Evolutionary conservation across 2,797 vertebrate species (phyloP).

Genomic region (Acanthurus leucopareius): DNA sequence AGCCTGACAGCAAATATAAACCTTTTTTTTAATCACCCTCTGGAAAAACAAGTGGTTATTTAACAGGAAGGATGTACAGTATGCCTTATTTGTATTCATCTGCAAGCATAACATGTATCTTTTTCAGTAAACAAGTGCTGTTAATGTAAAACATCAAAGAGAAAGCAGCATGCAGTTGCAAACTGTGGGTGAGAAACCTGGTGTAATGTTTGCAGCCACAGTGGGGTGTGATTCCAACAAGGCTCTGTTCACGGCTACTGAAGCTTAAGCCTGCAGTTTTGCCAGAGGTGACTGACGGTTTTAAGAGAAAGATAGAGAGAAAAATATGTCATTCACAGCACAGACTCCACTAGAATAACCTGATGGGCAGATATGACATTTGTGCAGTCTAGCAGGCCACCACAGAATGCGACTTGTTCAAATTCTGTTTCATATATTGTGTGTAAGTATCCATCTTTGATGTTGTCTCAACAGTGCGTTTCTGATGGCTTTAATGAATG

Average conservation of each 20-base stretch:
- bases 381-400: slow-evolving; percentile 19
- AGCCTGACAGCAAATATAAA: neutral
- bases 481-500: slow-evolving; percentile 71
- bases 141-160: slow-evolving; percentile 59
- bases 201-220: slow-evolving; percentile 65
- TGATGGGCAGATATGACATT: slow-evolving; percentile 44
- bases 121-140: slow-evolving; percentile 46
- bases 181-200: slow-evolving; percentile 46
- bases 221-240: slow-evolving; percentile 52
- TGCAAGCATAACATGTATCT: slow-evolving; percentile 25
- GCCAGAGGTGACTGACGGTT: slow-evolving; percentile 49
- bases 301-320: slow-evolving; percentile 30
- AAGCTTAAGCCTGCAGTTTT: slow-evolving; percentile 58
- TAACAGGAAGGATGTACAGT: slow-evolving; percentile 17
- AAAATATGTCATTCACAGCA: slow-evolving; percentile 48
- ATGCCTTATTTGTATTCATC: slow-evolving; percentile 18
- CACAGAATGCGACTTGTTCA: slow-evolving; percentile 36
- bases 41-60: slow-evolving; percentile 11
- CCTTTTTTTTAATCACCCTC: slow-evolving; percentile 11
- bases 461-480: slow-evolving; percentile 52
- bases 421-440: slow-evolving; percentile 52
- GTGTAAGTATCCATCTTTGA: slow-evolving; percentile 62
- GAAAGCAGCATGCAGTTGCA: slow-evolving; percentile 43
- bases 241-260: slow-evolving; percentile 41
- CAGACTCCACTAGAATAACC: slow-evolving; percentile 33